phyloP scores from a whole-genome alignment of 2,797 vertebrate genomes.

The Sebastes matsubarae region DNA sequence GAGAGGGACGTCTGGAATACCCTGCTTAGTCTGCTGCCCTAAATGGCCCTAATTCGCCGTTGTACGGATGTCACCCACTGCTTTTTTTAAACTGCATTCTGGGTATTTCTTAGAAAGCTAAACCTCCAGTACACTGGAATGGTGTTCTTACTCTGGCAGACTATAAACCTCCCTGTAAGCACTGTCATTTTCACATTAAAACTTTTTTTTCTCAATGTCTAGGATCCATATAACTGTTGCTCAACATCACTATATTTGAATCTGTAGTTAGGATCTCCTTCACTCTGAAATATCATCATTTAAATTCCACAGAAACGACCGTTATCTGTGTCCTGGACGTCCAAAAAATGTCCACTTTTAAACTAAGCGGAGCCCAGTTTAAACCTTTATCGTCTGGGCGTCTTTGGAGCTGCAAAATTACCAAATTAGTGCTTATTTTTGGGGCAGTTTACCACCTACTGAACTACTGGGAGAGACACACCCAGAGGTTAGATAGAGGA shows the following conservation, averaged over 20 bases:
- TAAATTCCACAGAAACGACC: background rate
- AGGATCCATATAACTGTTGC: background rate
- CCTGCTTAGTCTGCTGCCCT: no score
- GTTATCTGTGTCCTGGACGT: background rate
- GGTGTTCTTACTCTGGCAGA: background rate
- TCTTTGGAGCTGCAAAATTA: constrained; percentile 1
- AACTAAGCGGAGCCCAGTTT: background rate
- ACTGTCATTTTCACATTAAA: background rate
- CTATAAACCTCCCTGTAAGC: background rate
- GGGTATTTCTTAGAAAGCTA: background rate
- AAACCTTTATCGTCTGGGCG: background rate
- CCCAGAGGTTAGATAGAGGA: background rate
- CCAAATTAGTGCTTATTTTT: background rate
- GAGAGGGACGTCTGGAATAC: no score
- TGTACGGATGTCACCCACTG: background rate
- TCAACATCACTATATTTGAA: constrained; percentile 20
- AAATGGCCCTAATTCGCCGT: no score
- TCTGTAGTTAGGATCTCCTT: background rate
- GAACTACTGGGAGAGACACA: background rate
- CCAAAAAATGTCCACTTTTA: background rate
- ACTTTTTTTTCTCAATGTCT: background rate
- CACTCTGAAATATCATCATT: background rate
- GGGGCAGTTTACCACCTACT: background rate
- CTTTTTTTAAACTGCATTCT: background rate
- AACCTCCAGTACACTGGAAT: background rate